These are phyloP conservation scores for Coenonympha glycerion DNA, from an alignment of 2,888 invertebrate genomes.

Conservation along the genomic window DNA sequence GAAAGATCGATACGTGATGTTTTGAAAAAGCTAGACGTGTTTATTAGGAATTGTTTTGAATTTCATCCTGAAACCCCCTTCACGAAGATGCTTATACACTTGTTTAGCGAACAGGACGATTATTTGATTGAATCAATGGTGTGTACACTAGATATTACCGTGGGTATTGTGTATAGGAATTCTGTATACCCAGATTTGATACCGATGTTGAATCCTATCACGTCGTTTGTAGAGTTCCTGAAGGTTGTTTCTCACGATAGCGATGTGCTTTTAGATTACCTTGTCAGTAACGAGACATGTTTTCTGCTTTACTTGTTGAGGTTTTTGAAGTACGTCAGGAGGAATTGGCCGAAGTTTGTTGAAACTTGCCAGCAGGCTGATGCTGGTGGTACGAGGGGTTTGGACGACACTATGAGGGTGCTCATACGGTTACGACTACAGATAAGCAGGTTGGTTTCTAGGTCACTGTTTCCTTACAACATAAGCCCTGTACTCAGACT, in stretches of 20 bases:
- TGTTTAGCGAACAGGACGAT: slow-evolving; percentile 94
- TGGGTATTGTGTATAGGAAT: slow-evolving; percentile 88
- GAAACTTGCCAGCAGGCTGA: slow-evolving; percentile 82
- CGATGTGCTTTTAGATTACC: slow-evolving; percentile 86
- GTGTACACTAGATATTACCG: slow-evolving; percentile 90
- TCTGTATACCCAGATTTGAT: slow-evolving; percentile 87
- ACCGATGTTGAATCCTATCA: slow-evolving; percentile 88
- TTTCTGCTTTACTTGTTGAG: slow-evolving; percentile 89
- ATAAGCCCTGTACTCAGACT: slow-evolving; percentile 90
- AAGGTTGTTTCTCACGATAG: slow-evolving; percentile 88
- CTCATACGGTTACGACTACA: slow-evolving; percentile 85
- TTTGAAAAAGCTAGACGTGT: slow-evolving; percentile 85
- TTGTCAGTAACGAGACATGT: slow-evolving; percentile 93
- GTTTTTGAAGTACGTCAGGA: slow-evolving; percentile 87
- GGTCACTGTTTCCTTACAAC: slow-evolving; percentile 91
- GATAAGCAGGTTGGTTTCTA: slow-evolving; percentile 87
- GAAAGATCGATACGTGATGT: slow-evolving; percentile 90
- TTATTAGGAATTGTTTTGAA: slow-evolving; percentile 86
- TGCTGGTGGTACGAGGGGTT: slow-evolving; percentile 71
- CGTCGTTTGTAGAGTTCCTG: slow-evolving; percentile 91
- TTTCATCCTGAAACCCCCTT: slow-evolving; percentile 92
- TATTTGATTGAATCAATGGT: slow-evolving; percentile 94
- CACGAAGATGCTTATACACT: slow-evolving; percentile 89
- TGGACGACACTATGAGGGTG: slow-evolving; percentile 90
- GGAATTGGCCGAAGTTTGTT: slow-evolving; percentile 89